phyloP scores from a whole-genome alignment of 2,888 invertebrate genomes.

The Netelia fuscicornis region DNA sequence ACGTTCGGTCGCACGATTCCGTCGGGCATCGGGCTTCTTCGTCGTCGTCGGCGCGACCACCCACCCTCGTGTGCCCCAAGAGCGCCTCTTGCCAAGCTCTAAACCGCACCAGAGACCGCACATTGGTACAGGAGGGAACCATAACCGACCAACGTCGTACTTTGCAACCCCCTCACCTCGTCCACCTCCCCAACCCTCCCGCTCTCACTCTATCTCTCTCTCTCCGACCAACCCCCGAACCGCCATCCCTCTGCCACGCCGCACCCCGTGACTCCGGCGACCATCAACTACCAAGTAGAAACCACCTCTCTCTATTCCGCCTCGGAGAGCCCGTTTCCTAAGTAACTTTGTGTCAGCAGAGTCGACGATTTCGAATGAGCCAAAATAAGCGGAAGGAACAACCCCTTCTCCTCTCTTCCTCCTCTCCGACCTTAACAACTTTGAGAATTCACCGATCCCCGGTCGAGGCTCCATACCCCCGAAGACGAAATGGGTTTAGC shows the following conservation, averaged over 20 bases:
- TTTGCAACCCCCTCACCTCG: slow-evolving; percentile 11
- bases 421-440: neutral
- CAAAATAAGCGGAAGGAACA: slow-evolving; percentile 58
- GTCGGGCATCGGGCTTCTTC: slow-evolving; percentile 73
- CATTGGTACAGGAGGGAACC: slow-evolving; percentile 60
- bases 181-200: slow-evolving; percentile 25
- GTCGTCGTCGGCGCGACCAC: slow-evolving; percentile 66
- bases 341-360: slow-evolving; percentile 67
- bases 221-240: slow-evolving; percentile 10
- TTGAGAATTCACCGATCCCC: neutral
- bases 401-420: slow-evolving; percentile 18
- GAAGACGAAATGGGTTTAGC: no score
- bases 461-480: slow-evolving; percentile 34
- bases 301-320: slow-evolving; percentile 69
- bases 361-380: slow-evolving; percentile 55
- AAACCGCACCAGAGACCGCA: slow-evolving; percentile 64
- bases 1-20: slow-evolving; percentile 71
- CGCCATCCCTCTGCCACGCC: slow-evolving; percentile 12
- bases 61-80: slow-evolving; percentile 46
- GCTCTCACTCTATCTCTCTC: neutral
- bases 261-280: slow-evolving; percentile 59
- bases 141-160: slow-evolving; percentile 61
- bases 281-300: slow-evolving; percentile 71
- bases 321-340: slow-evolving; percentile 69
- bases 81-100: slow-evolving; percentile 65